A percentile compares a stretch with the other conserved stretches of the same genome.
These are phyloP conservation scores for Tetropium fuscum DNA, from an alignment of 2,888 invertebrate species.

Conservation along the genomic window DNA sequence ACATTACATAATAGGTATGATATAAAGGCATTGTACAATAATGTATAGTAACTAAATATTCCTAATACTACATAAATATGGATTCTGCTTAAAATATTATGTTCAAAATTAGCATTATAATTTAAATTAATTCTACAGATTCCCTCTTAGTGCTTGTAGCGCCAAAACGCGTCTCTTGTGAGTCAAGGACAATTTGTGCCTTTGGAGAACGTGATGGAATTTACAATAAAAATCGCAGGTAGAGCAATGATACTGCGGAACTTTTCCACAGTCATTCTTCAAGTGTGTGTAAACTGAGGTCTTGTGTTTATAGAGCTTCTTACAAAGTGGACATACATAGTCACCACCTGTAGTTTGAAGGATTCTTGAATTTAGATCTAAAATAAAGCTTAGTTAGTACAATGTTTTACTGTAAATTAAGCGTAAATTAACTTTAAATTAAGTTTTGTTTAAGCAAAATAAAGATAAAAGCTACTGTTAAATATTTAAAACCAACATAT, in stretches of 20 bases:
- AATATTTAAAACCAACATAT: no score
- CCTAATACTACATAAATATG: no score
- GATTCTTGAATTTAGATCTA: conserved; percentile 36
- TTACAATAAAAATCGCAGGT: conserved; percentile 55
- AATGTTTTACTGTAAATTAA: no score
- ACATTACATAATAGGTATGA: no score
- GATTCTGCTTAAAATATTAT: no score
- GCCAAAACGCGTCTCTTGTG: conserved; percentile 36
- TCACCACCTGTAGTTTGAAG: conserved; percentile 44
- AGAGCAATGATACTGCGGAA: conserved; percentile 53
- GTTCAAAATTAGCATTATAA: no score
- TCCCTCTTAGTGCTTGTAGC: conserved; percentile 13
- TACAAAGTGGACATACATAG: conserved; percentile 73
- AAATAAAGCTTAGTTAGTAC: conserved; percentile 27
- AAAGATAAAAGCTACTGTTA: no score
- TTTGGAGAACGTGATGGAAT: conserved; percentile 54
- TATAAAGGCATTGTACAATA: no score
- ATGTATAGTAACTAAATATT: no score
- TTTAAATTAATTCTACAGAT: no score
- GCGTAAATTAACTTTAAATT: no score
- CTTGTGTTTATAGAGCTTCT: conserved; percentile 82
- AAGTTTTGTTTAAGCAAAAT: no score
- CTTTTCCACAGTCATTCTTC: conserved; percentile 76
- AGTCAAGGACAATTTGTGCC: conserved; percentile 48
- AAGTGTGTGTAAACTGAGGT: conserved; percentile 80